phyloP scores from a whole-genome alignment of 2,888 invertebrate species.

The Diaphora mendica region DNA sequence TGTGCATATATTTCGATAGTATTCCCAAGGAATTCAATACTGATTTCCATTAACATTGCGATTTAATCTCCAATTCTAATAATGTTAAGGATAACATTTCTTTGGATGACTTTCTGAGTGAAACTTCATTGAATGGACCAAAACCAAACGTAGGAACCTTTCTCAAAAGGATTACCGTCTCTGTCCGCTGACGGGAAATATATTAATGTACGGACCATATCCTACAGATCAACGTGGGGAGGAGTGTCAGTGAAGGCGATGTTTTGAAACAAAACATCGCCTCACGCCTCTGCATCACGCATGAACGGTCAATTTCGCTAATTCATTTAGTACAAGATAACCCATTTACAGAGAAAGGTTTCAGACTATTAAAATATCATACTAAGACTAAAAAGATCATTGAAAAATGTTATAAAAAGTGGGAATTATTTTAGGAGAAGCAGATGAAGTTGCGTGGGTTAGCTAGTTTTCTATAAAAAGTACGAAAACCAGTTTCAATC shows the following conservation, averaged over 20 bases:
- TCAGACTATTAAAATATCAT: no score
- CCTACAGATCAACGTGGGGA: constrained; percentile 14
- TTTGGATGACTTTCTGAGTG: constrained; percentile 20
- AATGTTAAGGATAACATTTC: constrained; percentile 35
- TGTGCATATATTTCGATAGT: constrained; percentile 7
- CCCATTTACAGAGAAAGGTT: no score
- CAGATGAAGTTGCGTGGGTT: no score
- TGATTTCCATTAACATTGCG: constrained; percentile 12
- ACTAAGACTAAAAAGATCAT: no score
- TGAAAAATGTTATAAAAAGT: no score
- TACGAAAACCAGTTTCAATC: no score
- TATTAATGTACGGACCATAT: constrained; percentile 37
- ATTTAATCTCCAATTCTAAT: constrained; percentile 28
- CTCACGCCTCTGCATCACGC: no score
- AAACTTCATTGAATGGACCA: constrained; percentile 29
- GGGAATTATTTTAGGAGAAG: no score
- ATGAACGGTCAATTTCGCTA: no score
- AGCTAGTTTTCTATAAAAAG: no score
- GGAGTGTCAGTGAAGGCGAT: constrained; percentile 20
- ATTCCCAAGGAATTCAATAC: constrained; percentile 23
- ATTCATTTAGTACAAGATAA: no score
- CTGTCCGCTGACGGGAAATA: constrained; percentile 32
- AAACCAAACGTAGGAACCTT: constrained; percentile 46
- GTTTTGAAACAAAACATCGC: neutral
- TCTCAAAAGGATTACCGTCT: constrained; percentile 40